Conservation (phyloP, 2,113 vertebrate genomes). For the Tamias sibiricus region DNA sequence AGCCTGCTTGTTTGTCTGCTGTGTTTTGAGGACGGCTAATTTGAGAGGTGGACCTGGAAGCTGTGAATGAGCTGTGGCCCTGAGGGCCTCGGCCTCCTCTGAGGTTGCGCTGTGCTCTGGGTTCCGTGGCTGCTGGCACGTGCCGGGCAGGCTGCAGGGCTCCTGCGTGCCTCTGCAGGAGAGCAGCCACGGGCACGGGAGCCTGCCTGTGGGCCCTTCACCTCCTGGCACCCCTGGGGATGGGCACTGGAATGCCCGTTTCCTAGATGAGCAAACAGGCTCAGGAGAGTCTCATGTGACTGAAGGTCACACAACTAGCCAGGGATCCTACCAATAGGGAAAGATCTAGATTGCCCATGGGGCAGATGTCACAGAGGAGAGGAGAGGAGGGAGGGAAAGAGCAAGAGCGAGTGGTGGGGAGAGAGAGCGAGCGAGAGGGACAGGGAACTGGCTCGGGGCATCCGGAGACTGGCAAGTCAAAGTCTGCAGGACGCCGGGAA, state of each 20-base stretch:
- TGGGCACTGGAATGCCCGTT: background rate
- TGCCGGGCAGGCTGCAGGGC: background rate
- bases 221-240: accelerated
- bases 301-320: background rate
- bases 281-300: background rate
- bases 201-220: background rate
- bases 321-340: background rate
- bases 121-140: accelerated
- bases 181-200: background rate
- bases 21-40: background rate
- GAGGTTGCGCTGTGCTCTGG: background rate
- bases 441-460: too few species aligned
- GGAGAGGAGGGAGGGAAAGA: too few species aligned
- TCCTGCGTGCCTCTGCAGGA: accelerated
- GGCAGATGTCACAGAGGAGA: background rate
- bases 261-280: background rate
- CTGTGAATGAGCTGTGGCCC: background rate
- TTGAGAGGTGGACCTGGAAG: background rate
- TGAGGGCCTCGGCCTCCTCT: background rate
- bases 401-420: too few species aligned
- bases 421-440: too few species aligned
- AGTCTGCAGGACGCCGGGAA: too few species aligned
- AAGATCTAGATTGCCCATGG: background rate
- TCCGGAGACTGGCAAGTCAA: too few species aligned
- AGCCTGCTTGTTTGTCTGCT: accelerated